Evolutionary conservation across 2,888 invertebrate genomes (phyloP), one percentile per base, ranked within the genome.

Genomic region (Cepaea hortensis): DNA sequence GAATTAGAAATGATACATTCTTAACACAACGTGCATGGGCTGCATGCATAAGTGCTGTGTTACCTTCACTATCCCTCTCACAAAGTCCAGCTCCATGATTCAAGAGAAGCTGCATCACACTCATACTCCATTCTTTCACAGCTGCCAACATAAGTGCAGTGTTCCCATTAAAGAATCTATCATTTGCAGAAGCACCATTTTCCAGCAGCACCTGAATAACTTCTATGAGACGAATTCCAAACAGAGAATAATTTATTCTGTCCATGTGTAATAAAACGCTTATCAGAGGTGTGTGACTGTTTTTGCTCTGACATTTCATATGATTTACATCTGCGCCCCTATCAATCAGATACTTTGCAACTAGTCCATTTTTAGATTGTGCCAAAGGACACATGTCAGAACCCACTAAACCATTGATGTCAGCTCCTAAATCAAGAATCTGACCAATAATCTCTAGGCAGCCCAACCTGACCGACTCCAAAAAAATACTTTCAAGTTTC

Each of bases 61-160:
- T 77, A 20, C 77, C 77, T 15, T 46, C 20, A 3, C 20, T 77
- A n/a, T 77, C 50, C 48, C 3, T 20, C 18, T 48, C 50, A 70
- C n/a, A 5, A 18, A 23, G 4, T 50, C 50, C n/a, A 70, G 81
- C 68, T 3, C 81, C 81, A 50, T 81, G 81, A 50, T 50, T 20
- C 50, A 81, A 70, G 18, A 81, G 70, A 70, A 81, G 13, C 50
- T 50, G 35, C 20, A 82, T 2, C 6, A 70, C 50, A 48, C 13
- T 23, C 81, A 23, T 2, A 72, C 4, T 23, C 50, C 55, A 9
- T 48, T 82, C 55, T 48, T 55, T 9, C 5, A 15, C 46, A 55
- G 81, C 81, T 70, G 81, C 72, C 50, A 82, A 3, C 81, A 72
- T 82, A n/a, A 82, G 13, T 68, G 81, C 70, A 50, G 81, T 82